Evolutionary conservation across 2,113 vertebrate species (phyloP), one percentile per base, ranked within the genome.

Genomic region (Pungitius pungitius): DNA sequence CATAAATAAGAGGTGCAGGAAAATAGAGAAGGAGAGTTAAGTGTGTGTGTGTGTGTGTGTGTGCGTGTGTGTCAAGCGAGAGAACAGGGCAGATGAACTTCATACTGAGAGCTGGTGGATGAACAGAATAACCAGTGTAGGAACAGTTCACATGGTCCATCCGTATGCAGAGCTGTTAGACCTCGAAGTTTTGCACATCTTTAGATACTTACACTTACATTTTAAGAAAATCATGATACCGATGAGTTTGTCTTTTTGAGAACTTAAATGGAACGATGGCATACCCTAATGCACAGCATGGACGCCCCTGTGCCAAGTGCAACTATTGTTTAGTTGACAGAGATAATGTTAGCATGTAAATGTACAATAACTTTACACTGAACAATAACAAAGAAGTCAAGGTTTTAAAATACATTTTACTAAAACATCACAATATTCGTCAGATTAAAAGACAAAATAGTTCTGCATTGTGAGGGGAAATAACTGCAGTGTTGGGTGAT

Each of bases 1-100:
- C 86, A 91, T 91, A 91, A 91, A 91, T 91, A 91, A 85, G 72
- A 72, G 56, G 65, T 24, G 64, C 61, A 80, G 71, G 71, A 77
- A 75, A 51, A 45, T 26, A 57, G 73, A 42, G 62, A 26, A 59
- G 55, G n/a, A 62, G 47, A 13, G 30, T 20, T n/a, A 20, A 18
- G 1, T 27, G 47, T 11, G 26, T 43, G 24, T 33, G 47, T 22
- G 69, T 35, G 4, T 35, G 33, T 8, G 39, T 33, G 26, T 43
- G 24, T 27, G 47, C 18, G 69, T 35, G 4, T 35, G 33, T 35
- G 39, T 33, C 55, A 56, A 68, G 80, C 57, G 73, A 78, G 71
- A 54, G 54, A 55, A 77, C 75, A 75, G 62, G 37, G 33, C 24
- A 52, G 18, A 42, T 35, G 76, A 73, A 80, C 61, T 75, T 75